Conservation (phyloP, 2,113 vertebrate genomes). For the Sinosuthora webbiana region DNA sequence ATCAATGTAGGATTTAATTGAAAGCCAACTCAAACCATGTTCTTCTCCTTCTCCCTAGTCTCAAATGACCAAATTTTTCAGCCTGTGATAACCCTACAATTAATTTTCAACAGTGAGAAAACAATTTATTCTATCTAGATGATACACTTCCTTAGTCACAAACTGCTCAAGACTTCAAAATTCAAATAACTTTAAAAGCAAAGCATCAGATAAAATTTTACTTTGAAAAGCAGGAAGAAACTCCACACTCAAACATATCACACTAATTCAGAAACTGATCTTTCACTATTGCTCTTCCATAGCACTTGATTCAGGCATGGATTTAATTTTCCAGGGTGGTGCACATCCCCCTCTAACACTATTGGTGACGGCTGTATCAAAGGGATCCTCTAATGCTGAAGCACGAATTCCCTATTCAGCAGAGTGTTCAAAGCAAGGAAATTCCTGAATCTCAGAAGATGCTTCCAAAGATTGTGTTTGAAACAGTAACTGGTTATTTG, state of each 20-base stretch:
- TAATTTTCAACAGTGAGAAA: constrained; percentile 10
- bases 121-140: constrained; percentile 20
- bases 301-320: not conserved
- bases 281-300: not conserved
- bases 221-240: not conserved
- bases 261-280: not conserved
- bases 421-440: not conserved
- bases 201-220: not conserved
- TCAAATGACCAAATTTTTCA: not conserved
- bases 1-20: constrained; percentile 13
- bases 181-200: not conserved
- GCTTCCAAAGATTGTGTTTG: not conserved
- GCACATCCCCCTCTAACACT: not conserved
- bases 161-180: not conserved
- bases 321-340: not conserved
- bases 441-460: not conserved
- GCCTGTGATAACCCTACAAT: not conserved
- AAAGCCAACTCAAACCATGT: not conserved
- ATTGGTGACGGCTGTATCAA: not conserved
- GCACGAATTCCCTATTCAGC: not conserved
- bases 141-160: not conserved
- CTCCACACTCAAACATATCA: not conserved
- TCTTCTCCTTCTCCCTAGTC: not conserved
- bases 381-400: not conserved
- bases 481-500: not conserved